phyloP scores from a whole-genome alignment of 2,113 vertebrate genomes.

The Pelusios castaneus region DNA sequence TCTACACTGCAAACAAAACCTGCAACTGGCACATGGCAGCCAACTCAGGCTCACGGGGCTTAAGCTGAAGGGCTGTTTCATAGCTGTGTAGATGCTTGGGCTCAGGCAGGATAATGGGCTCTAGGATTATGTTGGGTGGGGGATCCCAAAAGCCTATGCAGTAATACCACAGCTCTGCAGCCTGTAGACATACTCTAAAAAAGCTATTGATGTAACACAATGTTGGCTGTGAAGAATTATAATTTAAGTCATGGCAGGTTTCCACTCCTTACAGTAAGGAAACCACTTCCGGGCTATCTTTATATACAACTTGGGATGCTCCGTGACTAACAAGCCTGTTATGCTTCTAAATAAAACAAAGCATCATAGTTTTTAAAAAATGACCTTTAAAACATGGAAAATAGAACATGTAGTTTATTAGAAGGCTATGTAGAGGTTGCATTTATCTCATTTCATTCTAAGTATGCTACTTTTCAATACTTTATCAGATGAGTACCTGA shows the following conservation, averaged over 20 bases:
- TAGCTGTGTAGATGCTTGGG: neutral
- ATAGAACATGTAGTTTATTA: neutral
- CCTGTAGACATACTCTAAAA: neutral
- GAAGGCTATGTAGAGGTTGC: conserved; percentile 1
- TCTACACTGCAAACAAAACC: neutral
- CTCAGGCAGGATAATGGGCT: neutral
- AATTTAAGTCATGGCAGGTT: conserved; percentile 8
- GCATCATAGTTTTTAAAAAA: neutral
- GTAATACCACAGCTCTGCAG: neutral
- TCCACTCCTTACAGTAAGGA: neutral
- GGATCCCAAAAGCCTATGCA: neutral
- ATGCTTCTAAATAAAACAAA: neutral
- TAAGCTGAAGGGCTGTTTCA: neutral
- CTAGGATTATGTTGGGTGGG: neutral
- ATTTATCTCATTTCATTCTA: conserved; percentile 39
- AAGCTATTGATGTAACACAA: conserved; percentile 37
- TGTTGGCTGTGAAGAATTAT: neutral
- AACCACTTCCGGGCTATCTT: neutral
- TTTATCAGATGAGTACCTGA: conserved; percentile 14
- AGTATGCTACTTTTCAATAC: conserved; percentile 6
- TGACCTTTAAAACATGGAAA: conserved; percentile 6
- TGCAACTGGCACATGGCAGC: neutral
- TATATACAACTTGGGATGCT: neutral
- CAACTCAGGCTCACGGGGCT: neutral
- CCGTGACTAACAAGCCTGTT: neutral